phyloP scores from a whole-genome alignment of 2,113 vertebrate species.

The Alouatta palliata region DNA sequence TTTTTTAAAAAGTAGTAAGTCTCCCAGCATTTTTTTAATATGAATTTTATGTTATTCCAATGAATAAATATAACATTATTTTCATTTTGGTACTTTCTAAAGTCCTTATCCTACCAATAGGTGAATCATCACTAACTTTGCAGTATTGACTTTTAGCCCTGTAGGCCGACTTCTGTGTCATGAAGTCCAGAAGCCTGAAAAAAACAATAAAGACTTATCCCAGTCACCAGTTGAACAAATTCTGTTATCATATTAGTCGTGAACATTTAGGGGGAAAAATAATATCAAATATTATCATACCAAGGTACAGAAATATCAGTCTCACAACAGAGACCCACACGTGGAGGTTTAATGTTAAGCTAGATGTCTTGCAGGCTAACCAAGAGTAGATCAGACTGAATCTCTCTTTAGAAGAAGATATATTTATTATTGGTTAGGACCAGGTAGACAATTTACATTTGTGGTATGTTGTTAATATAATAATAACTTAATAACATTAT shows the following conservation, averaged over 20 bases:
- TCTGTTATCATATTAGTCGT: background rate
- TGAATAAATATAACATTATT: constrained; percentile 32
- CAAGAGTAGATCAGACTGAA: background rate
- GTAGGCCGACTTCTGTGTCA: background rate
- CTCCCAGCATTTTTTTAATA: constrained; percentile 18
- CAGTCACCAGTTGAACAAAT: background rate
- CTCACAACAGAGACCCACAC: background rate
- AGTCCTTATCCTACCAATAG: background rate
- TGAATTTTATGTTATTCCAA: constrained; percentile 20
- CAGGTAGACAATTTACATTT: background rate
- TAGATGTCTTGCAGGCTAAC: background rate
- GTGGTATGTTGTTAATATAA: background rate
- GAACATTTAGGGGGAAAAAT: background rate
- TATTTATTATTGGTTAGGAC: background rate
- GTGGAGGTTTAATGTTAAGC: background rate
- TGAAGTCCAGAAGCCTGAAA: background rate
- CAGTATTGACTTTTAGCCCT: background rate
- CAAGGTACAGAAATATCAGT: background rate
- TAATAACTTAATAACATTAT: background rate
- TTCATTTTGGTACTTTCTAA: constrained; percentile 32
- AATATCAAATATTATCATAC: background rate
- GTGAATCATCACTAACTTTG: background rate
- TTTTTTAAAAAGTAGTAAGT: background rate
- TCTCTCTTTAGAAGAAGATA: background rate
- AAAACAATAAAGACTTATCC: background rate